Conservation (phyloP, 2,888 invertebrate genomes). For the Octonoba sinensis region DNA sequence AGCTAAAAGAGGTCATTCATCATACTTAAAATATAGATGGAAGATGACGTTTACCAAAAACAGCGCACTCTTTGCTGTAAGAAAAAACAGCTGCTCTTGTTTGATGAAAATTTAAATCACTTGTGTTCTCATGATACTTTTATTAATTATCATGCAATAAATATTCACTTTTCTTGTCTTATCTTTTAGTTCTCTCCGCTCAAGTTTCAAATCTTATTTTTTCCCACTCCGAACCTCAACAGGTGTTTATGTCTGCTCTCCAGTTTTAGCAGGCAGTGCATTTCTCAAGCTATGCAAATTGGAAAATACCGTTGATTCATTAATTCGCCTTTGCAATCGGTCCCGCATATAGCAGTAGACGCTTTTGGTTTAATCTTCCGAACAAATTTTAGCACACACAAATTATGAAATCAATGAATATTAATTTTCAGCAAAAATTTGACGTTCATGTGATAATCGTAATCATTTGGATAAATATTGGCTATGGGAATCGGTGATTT, state of each 20-base stretch:
- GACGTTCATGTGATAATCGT: too few species aligned
- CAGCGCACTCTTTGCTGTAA: too few species aligned
- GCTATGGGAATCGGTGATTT: too few species aligned
- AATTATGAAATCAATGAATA: conserved; percentile 32
- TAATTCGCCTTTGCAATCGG: conserved; percentile 1
- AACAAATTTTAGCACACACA: conserved; percentile 37
- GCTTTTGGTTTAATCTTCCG: conserved; percentile 20
- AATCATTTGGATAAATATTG: too few species aligned
- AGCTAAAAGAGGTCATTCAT: too few species aligned
- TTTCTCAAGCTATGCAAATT: conserved; percentile 48
- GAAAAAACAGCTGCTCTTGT: too few species aligned
- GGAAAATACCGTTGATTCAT: conserved; percentile 37
- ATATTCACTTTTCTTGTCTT: conserved; percentile 5
- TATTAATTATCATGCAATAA: conserved; percentile 35
- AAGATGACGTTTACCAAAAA: too few species aligned
- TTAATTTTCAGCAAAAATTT: too few species aligned
- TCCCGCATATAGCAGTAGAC: not conserved
- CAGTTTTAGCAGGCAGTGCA: not conserved
- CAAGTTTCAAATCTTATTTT: conserved; percentile 17
- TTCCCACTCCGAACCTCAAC: conserved; percentile 33
- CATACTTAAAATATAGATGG: too few species aligned
- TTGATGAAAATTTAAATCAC: conserved; percentile 28
- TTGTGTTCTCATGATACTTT: conserved; percentile 14
- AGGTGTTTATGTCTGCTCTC: conserved; percentile 35
- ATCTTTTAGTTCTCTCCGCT: conserved; percentile 4